These are phyloP conservation scores for Pitangus sulphuratus DNA, from an alignment of 2,797 vertebrate species.

Conservation along the genomic window DNA sequence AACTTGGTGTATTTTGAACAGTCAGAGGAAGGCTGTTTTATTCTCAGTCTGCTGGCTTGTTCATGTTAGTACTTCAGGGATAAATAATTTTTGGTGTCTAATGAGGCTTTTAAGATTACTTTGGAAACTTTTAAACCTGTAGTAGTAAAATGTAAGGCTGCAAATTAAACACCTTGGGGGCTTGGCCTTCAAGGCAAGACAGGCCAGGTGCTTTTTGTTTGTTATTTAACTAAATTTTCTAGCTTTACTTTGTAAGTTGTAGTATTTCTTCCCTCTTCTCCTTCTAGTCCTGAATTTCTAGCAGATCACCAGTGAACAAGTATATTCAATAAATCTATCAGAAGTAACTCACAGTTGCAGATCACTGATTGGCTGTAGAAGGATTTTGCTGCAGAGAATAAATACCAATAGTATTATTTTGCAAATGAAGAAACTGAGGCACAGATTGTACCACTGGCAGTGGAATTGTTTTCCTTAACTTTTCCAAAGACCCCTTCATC, in stretches of 20 bases:
- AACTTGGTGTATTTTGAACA: slow-evolving; percentile 9
- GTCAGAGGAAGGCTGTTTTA: background rate
- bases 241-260: background rate
- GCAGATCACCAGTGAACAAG: background rate
- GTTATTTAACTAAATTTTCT: background rate
- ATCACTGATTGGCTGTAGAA: background rate
- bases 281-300: background rate
- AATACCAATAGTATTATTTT: background rate
- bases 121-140: slow-evolving; percentile 6
- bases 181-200: background rate
- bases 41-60: background rate
- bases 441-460: background rate
- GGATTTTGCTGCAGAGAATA: background rate
- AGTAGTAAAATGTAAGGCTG: background rate
- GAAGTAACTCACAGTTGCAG: background rate
- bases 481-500: background rate
- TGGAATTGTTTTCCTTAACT: background rate
- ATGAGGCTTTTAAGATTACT: slow-evolving; percentile 1
- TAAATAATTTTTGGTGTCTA: slow-evolving; percentile 28
- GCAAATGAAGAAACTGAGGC: background rate
- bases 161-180: background rate
- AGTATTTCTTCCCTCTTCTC: background rate
- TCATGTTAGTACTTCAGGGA: background rate
- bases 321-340: background rate
- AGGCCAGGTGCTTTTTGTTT: background rate